phyloP scores from a whole-genome alignment of 2,888 invertebrate genomes.

The Drosophila buzzatii region DNA sequence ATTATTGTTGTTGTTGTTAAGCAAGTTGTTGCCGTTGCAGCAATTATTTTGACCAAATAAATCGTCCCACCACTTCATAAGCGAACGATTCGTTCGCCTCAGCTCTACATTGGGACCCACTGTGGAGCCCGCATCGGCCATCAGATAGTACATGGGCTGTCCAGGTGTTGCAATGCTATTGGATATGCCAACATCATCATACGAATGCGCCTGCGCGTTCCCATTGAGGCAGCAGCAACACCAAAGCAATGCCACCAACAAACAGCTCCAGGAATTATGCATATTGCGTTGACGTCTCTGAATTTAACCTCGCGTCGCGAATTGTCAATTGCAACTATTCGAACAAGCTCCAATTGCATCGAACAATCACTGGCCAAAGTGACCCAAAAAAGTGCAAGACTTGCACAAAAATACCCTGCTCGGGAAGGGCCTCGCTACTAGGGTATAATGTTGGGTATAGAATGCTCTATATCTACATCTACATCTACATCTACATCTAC shows the following conservation, averaged over 20 bases:
- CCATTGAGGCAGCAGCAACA: conserved; percentile 13
- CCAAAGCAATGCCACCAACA: conserved; percentile 9
- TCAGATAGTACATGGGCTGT: conserved; percentile 62
- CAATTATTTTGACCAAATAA: conserved; percentile 57
- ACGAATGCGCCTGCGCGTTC: conserved; percentile 10
- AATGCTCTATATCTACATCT: not conserved
- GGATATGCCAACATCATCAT: not conserved
- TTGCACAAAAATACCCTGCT: conserved; percentile 39
- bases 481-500: not conserved
- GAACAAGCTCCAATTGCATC: conserved; percentile 50
- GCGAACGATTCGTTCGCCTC: conserved; percentile 68
- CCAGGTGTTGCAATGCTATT: conserved; percentile 58
- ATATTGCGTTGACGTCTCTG: conserved; percentile 46
- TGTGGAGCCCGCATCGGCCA: conserved; percentile 66
- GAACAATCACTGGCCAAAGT: conserved; percentile 26
- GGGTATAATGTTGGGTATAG: not conserved
- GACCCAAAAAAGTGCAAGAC: conserved; percentile 39
- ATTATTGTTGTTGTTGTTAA: conserved; percentile 43
- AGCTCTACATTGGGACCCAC: conserved; percentile 64
- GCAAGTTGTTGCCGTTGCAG: conserved; percentile 29
- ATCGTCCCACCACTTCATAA: conserved; percentile 76
- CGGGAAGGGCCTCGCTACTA: not conserved
- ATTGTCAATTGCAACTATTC: conserved; percentile 61
- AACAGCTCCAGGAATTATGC: conserved; percentile 37
- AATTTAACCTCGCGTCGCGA: conserved; percentile 64